Evolutionary conservation across 2,888 invertebrate genomes (phyloP).

Genomic region (Agriotes lineatus): DNA sequence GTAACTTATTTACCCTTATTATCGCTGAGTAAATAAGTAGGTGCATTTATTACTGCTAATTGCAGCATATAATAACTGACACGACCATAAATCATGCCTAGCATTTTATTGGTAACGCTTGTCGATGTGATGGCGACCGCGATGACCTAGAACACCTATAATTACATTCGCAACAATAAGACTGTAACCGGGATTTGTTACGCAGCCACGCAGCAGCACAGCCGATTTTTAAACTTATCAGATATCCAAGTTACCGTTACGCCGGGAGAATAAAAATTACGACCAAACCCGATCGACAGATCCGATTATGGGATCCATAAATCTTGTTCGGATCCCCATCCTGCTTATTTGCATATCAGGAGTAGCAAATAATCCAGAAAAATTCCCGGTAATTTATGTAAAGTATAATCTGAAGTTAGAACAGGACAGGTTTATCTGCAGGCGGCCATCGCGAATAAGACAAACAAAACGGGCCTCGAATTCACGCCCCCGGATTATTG

Average conservation of each 20-base stretch:
- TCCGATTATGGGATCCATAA: conserved; percentile 28
- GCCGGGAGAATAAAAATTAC: conserved; percentile 2
- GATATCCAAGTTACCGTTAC: not conserved
- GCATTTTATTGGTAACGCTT: too few species aligned
- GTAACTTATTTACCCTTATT: too few species aligned
- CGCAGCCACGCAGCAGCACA: too few species aligned
- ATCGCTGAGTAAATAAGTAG: too few species aligned
- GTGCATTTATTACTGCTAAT: too few species aligned
- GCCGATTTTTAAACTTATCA: not conserved
- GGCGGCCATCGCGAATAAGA: conserved; percentile 26
- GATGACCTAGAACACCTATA: too few species aligned
- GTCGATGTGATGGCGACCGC: too few species aligned
- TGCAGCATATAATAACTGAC: too few species aligned
- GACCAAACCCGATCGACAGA: conserved; percentile 28
- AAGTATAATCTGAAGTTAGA: conserved; percentile 27
- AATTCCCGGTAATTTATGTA: conserved; percentile 35
- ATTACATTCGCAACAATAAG: too few species aligned
- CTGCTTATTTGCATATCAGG: conserved; percentile 34
- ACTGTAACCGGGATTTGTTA: too few species aligned
- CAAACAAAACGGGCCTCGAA: conserved; percentile 29
- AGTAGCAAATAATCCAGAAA: conserved; percentile 33
- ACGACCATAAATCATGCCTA: too few species aligned
- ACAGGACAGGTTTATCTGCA: conserved; percentile 27
- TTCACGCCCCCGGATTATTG: conserved; percentile 28
- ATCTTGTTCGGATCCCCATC: conserved; percentile 27